Evolutionary conservation across 2,888 invertebrate species (phyloP), one percentile per base, ranked within the genome.

Genomic region (Pyrrhosoma nymphula): DNA sequence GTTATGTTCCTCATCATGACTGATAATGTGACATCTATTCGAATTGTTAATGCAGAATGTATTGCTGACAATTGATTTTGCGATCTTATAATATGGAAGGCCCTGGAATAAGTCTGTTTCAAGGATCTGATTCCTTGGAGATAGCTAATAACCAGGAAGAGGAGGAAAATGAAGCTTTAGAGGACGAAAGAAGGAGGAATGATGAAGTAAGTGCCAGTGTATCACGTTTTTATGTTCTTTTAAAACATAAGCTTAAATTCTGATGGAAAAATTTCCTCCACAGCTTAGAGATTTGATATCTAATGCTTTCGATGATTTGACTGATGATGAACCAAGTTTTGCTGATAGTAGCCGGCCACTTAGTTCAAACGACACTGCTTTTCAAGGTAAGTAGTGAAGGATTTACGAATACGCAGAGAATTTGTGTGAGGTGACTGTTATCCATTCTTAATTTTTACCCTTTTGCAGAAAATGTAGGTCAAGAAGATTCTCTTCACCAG

Each of bases 101-200:
- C 55, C 98, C 98, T 93, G 98, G 98, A 93, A 97, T 98, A 97
- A 98, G 98, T 97, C 97, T 98, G 96, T 98, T 98, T 96, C 98
- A 98, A 97, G 98, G 98, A 95, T 97, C 97, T 60, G 97, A 97
- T 60, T 97, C 97, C 96, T 97, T 98, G 96, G 98, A 98, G 96
- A 97, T 98, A 96, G 97, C 97, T 95, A 98, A 97, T 96, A 97
- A 97, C 90, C 98, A 98, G 96, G 97, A 97, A 95, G 97, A 98
- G 95, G 98, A 98, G 96, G 98, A 98, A 96, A 98, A 98, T 96
- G 98, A 98, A 96, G 98, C 98, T 96, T 96, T 98, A 1, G 98
- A 98, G 96, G 98, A 98, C 96, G 97, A 98, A 96, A 97, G 98
- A 96, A 97, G 98, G 95, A 97, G 98, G 63, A 97, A 98, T 96